Evolutionary conservation across 2,113 vertebrate species (phyloP).

Genomic region (Xiphophorus maculatus): DNA sequence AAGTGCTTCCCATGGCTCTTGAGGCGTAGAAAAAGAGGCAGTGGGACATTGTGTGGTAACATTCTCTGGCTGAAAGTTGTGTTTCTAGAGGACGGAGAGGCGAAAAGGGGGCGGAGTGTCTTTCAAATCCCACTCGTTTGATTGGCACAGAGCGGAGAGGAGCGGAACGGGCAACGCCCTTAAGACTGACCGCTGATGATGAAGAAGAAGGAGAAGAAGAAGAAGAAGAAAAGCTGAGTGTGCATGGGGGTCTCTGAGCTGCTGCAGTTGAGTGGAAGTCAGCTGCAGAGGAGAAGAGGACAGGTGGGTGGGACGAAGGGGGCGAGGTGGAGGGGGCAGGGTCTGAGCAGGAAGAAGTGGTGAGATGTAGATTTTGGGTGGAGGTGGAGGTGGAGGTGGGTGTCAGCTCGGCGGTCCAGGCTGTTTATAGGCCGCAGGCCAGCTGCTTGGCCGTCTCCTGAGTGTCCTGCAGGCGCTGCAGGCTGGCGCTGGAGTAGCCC

Average conservation of each 20-base stretch:
- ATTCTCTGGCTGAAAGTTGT: slow-evolving; percentile 76
- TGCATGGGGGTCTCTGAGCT: slow-evolving; percentile 28
- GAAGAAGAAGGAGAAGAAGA: background rate
- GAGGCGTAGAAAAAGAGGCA: slow-evolving; percentile 74
- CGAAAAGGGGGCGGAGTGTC: slow-evolving; percentile 35
- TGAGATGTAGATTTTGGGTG: slow-evolving; percentile 12
- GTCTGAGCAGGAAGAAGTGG: slow-evolving; percentile 32
- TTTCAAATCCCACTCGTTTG: slow-evolving; percentile 51
- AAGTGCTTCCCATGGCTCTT: slow-evolving; percentile 74
- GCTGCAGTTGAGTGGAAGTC: slow-evolving; percentile 45
- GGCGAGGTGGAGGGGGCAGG: background rate
- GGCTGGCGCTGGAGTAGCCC: slow-evolving; percentile 90
- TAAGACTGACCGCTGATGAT: slow-evolving; percentile 47
- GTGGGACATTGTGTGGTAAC: slow-evolving; percentile 77
- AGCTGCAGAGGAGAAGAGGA: slow-evolving; percentile 12
- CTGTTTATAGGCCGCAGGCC: slow-evolving; percentile 83
- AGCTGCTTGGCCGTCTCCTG: slow-evolving; percentile 77
- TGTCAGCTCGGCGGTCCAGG: slow-evolving; percentile 33
- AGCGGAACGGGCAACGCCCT: slow-evolving; percentile 45
- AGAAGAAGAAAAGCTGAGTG: slow-evolving; percentile 19
- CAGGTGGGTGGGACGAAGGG: background rate
- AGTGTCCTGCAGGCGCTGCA: slow-evolving; percentile 82
- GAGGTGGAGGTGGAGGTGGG: slow-evolving; percentile 28
- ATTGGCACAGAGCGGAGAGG: slow-evolving; percentile 54
- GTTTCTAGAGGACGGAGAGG: slow-evolving; percentile 38